These are phyloP conservation scores for Hirtodrosophila alboralis DNA, from an alignment of 2,888 invertebrate genomes.

Conservation along the genomic window DNA sequence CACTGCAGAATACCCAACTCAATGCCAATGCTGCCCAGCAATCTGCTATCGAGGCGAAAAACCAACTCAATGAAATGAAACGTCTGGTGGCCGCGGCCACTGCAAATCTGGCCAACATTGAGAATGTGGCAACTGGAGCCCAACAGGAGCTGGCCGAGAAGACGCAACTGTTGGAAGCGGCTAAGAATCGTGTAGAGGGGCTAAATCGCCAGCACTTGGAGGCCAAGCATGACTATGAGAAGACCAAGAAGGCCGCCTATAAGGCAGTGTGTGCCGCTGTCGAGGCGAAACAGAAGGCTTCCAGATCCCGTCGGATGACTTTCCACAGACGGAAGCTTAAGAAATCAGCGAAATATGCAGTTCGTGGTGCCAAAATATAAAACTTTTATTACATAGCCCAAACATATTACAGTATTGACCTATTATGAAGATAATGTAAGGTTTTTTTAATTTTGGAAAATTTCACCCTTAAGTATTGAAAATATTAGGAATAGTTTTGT, in stretches of 20 bases:
- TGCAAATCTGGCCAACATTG: conserved; percentile 86
- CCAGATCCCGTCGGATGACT: conserved; percentile 34
- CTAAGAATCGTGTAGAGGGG: conserved; percentile 87
- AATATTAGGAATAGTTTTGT: too few species aligned
- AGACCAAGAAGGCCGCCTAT: conserved; percentile 89
- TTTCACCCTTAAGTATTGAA: too few species aligned
- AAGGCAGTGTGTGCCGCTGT: conserved; percentile 89
- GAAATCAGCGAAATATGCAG: neutral
- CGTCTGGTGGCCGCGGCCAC: conserved; percentile 85
- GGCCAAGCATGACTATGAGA: conserved; percentile 87
- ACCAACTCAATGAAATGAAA: conserved; percentile 85
- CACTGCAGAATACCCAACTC: conserved; percentile 87
- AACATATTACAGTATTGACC: too few species aligned
- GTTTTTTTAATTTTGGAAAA: too few species aligned
- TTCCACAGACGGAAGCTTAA: conserved; percentile 1
- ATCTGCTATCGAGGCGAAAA: conserved; percentile 87
- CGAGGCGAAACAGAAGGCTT: conserved; percentile 87
- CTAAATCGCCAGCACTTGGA: conserved; percentile 87
- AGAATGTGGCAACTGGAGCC: conserved; percentile 87
- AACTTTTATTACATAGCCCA: too few species aligned
- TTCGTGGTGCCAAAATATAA: neutral
- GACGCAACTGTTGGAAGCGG: conserved; percentile 88
- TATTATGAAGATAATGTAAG: too few species aligned
- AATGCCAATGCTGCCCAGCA: conserved; percentile 87
- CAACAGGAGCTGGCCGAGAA: conserved; percentile 88